Conservation (phyloP, 2,888 invertebrate genomes). For the Macrophya alboannulata region DNA sequence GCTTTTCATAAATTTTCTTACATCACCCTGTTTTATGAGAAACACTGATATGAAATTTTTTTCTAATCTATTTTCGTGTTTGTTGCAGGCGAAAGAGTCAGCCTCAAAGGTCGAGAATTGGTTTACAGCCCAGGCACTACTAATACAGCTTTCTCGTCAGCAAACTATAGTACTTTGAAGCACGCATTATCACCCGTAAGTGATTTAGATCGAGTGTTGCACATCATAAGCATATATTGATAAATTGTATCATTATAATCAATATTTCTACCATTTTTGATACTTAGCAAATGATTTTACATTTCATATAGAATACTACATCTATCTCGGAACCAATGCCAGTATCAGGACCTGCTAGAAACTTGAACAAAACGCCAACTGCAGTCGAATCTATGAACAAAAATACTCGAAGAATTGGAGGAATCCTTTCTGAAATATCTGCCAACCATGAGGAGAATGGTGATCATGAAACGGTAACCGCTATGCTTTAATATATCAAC, state of each 20-base stretch:
- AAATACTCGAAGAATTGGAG: neutral
- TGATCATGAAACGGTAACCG: neutral
- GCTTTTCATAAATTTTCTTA: neutral
- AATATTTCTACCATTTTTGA: neutral
- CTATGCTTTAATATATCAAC: neutral
- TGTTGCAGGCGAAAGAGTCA: conserved; percentile 69
- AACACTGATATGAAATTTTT: neutral
- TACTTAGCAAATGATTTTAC: neutral
- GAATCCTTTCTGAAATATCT: conserved; percentile 41
- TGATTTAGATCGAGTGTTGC: neutral
- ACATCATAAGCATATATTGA: too few relatives aligned
- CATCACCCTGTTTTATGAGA: neutral
- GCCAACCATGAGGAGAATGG: neutral
- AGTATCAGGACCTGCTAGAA: neutral
- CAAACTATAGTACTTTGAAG: neutral
- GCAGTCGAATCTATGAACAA: neutral
- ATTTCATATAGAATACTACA: conserved; percentile 25
- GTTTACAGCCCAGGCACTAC: conserved; percentile 68
- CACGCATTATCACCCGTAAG: conserved; percentile 4
- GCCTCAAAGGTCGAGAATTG: conserved; percentile 64
- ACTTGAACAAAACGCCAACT: neutral
- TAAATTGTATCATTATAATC: neutral
- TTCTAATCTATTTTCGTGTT: neutral
- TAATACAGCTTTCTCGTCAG: neutral
- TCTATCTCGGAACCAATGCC: neutral